These are phyloP conservation scores for Tachycineta bicolor DNA, from an alignment of 2,113 vertebrate genomes.

Conservation along the genomic window DNA sequence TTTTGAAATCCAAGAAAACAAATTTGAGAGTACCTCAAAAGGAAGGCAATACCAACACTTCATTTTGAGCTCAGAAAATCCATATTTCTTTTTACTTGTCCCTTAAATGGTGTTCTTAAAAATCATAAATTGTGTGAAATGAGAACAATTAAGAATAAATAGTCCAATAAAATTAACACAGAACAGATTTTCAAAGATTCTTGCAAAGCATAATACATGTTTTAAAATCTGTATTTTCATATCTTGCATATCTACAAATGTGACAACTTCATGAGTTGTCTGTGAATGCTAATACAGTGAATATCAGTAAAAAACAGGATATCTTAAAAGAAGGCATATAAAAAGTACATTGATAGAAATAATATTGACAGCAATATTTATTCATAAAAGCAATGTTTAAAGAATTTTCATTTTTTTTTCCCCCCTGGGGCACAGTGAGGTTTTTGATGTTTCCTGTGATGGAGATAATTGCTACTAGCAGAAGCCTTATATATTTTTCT, in stretches of 20 bases:
- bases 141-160: not conserved
- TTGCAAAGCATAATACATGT: not conserved
- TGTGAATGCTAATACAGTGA: not conserved
- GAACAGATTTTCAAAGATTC: not conserved
- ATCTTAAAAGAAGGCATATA: not conserved
- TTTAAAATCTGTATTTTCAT: not conserved
- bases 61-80: not conserved
- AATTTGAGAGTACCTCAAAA: not conserved
- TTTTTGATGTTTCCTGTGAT: not conserved
- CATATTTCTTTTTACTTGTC: not conserved
- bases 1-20: not conserved
- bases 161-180: not conserved
- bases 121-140: not conserved
- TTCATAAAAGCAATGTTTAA: not conserved
- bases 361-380: not conserved
- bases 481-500: not conserved
- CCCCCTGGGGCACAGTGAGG: not conserved
- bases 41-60: not conserved
- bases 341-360: not conserved
- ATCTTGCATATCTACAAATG: not conserved
- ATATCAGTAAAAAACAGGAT: not conserved
- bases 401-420: not conserved
- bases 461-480: not conserved
- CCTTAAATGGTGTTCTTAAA: not conserved
- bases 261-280: not conserved